Percentiles rank a stretch among this genome's conserved stretches.
These are phyloP conservation scores for Paradisaea rubra DNA, from an alignment of 2,113 vertebrate species.

Conservation along the genomic window DNA sequence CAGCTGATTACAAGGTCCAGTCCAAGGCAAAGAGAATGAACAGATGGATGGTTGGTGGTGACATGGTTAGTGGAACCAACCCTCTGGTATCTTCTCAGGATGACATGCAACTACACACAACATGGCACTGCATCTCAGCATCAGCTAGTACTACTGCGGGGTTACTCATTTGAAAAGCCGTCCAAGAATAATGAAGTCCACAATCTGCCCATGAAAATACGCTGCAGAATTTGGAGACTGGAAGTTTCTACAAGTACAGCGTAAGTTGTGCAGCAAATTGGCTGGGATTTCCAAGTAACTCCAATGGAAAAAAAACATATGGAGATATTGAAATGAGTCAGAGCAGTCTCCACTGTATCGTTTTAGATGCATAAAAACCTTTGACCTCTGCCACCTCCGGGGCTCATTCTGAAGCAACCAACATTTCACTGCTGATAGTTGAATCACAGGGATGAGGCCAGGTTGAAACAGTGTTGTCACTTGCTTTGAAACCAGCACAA, in stretches of 20 bases:
- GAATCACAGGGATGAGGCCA: neutral
- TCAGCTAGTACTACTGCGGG: neutral
- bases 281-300: neutral
- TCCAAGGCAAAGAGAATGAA: neutral
- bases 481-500: neutral
- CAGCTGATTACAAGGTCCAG: neutral
- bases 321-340: neutral
- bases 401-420: neutral
- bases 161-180: neutral
- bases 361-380: neutral
- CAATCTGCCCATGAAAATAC: neutral
- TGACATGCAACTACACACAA: neutral
- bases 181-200: neutral
- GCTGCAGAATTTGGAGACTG: neutral
- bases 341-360: neutral
- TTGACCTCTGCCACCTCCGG: neutral
- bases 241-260: neutral
- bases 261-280: neutral
- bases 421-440: neutral
- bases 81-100: neutral
- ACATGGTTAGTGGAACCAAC: neutral
- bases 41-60: neutral
- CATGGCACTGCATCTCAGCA: neutral
- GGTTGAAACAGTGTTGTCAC: neutral
- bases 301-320: rapidly evolving